Evolutionary conservation across 2,113 vertebrate species (phyloP), one percentile per base, ranked within the genome.

Genomic region (Phaethon lepturus): DNA sequence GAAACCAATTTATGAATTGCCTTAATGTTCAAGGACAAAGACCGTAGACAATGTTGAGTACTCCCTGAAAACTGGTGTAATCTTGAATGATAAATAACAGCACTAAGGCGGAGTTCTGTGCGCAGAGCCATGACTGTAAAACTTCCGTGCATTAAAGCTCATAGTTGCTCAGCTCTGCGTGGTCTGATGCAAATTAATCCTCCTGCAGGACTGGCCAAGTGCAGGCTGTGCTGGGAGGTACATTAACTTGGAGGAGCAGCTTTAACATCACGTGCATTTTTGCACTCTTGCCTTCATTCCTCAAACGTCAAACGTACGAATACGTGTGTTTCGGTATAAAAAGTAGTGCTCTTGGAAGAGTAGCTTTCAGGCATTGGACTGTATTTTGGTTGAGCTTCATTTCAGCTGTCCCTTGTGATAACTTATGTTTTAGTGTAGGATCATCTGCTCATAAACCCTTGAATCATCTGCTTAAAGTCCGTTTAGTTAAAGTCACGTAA

Each of bases 401-500:
- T 60, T 44, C 55, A 19, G 45, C 31, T 56, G 15, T 6, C 1
- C 4, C 6, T 13, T 66, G 81, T 49, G 42, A 9, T 49, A 16
- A 18, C 4, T 25, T 13, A 1, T 0, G 16, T 9, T 85, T 78
- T 14, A 28, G 38, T 11, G 8, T 6, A 14, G 47, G 59, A 60
- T 68, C 73, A 44, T 38, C 68, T 38, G 66, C 67, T 80, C 25
- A 0, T 72, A 38, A 87, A 68, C 3, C n/a, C 16, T 72, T 18
- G 16, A 10, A 18, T 22, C 31, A 2, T 72, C 66, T 52, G 81
- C n/a, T 29, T 33, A 2, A 55, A 50, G 59, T 17, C 64, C 2
- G 6, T 5, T 10, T n/a, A n/a, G 52, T n/a, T 38, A 4, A 1
- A 2, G 26, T 26, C 42, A 31, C 1, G 1, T 18, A 0, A 2